phyloP scores from a whole-genome alignment of 2,797 vertebrate species.

The Enteromius fasciolatus region DNA sequence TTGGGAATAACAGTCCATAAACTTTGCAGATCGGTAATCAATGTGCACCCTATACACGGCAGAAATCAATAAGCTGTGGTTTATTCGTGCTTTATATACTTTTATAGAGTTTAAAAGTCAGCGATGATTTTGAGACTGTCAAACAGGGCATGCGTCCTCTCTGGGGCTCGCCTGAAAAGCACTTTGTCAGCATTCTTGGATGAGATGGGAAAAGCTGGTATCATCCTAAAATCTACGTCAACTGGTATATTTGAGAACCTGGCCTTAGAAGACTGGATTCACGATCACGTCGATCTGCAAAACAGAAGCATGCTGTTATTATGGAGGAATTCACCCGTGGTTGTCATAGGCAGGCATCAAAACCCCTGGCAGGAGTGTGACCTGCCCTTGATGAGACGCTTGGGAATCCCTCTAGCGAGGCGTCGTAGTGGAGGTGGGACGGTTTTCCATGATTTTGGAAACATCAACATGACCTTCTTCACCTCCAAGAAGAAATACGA shows the following conservation, averaged over 20 bases:
- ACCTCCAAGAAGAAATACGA: constrained; percentile 85
- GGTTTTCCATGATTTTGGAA: constrained; percentile 93
- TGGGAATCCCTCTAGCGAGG: constrained; percentile 83
- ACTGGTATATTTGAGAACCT: constrained; percentile 88
- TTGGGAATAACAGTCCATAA: neutral
- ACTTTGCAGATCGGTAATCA: neutral
- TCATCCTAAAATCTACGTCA: constrained; percentile 85
- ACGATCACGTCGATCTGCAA: constrained; percentile 82
- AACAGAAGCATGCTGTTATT: constrained; percentile 80
- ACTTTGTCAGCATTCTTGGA: constrained; percentile 38
- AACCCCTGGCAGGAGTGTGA: constrained; percentile 95
- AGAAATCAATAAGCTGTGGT: neutral
- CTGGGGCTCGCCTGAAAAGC: constrained; percentile 19
- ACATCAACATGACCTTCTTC: constrained; percentile 96
- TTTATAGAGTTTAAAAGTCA: neutral
- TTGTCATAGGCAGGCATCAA: constrained; percentile 94
- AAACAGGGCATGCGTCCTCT: constrained; percentile 3
- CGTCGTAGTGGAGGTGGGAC: constrained; percentile 92
- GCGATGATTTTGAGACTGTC: constrained; percentile 32
- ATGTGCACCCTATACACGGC: neutral
- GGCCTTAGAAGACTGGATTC: constrained; percentile 95
- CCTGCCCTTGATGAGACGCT: constrained; percentile 79
- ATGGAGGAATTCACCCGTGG: constrained; percentile 87
- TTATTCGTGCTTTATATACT: neutral
- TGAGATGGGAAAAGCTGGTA: constrained; percentile 52